Evolutionary conservation across 2,113 vertebrate species (phyloP).

Genomic region (Pseudorectes ferrugineus): DNA sequence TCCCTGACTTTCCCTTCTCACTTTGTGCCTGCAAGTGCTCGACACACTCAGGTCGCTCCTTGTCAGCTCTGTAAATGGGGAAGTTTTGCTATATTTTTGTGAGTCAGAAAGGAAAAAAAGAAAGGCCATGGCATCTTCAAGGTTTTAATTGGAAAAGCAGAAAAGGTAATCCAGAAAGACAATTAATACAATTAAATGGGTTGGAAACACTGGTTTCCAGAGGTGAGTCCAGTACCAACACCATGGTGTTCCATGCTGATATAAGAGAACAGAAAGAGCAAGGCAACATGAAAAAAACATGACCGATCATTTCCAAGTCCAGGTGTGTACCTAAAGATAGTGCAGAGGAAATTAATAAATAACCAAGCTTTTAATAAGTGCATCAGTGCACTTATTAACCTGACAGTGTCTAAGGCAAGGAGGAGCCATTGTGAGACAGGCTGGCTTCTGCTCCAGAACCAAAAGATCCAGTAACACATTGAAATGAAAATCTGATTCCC

Average conservation of each 20-base stretch:
- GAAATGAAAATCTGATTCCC: background rate
- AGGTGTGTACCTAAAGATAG: background rate
- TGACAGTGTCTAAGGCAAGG: background rate
- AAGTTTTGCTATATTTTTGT: background rate
- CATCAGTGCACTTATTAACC: background rate
- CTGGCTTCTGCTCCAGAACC: background rate
- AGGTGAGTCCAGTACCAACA: background rate
- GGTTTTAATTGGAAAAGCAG: background rate
- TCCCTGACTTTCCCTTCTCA: background rate
- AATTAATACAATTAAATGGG: background rate
- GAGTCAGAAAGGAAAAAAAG: background rate
- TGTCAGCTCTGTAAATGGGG: background rate
- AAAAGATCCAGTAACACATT: background rate
- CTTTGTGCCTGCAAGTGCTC: background rate
- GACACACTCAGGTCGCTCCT: background rate
- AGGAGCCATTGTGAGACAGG: background rate
- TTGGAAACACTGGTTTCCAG: background rate
- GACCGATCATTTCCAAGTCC: background rate
- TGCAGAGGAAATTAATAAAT: background rate
- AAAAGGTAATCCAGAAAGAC: background rate
- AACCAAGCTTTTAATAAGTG: constrained; percentile 15
- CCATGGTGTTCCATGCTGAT: background rate
- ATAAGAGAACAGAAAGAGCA: background rate
- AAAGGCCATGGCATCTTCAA: background rate
- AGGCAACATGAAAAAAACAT: background rate